phyloP scores from a whole-genome alignment of 2,113 vertebrate species.

The Lophura nycthemera region DNA sequence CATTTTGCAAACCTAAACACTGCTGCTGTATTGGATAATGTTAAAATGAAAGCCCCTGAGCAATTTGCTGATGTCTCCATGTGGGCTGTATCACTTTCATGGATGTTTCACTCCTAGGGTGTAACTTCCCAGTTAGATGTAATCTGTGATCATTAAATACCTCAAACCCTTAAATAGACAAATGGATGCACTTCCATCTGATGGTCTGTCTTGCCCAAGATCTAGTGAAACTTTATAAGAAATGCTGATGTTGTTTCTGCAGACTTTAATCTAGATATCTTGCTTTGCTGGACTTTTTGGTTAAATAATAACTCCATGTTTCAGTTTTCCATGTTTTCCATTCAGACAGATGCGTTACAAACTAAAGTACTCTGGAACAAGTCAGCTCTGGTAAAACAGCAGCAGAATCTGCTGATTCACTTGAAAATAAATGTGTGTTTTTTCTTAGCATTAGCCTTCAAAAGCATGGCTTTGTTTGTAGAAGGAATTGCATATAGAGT shows the following conservation, averaged over 20 bases:
- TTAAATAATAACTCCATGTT: neutral
- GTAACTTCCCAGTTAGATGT: neutral
- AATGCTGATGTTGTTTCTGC: neutral
- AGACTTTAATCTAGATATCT: neutral
- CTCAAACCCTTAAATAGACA: neutral
- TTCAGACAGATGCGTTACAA: neutral
- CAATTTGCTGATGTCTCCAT: neutral
- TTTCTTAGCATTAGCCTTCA: neutral
- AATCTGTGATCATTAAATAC: neutral
- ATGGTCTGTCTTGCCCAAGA: neutral
- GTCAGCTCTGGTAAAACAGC: neutral
- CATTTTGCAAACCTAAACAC: neutral
- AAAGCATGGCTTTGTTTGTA: neutral
- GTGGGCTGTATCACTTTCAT: neutral
- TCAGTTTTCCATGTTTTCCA: neutral
- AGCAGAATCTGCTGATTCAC: neutral
- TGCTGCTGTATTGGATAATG: neutral
- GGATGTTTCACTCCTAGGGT: neutral
- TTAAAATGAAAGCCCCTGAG: neutral
- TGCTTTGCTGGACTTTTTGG: neutral
- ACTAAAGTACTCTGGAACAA: neutral
- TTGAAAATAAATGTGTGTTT: neutral
- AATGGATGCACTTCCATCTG: neutral
- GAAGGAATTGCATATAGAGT: neutral
- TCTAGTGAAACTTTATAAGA: neutral